Percentiles rank a stretch among this genome's conserved stretches.
phyloP scores from a whole-genome alignment of 2,113 vertebrate species.

The Chelonoidis abingdonii region DNA sequence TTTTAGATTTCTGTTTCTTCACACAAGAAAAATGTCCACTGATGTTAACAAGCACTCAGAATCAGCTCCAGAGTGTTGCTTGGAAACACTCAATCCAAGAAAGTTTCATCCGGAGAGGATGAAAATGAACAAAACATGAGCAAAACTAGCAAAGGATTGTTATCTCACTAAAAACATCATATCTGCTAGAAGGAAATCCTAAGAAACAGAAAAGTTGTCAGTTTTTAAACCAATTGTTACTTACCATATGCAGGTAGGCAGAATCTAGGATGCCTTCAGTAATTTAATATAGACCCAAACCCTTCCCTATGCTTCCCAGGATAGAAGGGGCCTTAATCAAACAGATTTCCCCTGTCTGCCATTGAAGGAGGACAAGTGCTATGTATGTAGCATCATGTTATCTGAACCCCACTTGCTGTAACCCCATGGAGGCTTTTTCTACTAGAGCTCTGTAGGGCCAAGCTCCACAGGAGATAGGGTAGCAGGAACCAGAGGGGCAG shows the following conservation, averaged over 20 bases:
- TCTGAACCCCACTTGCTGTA: not conserved
- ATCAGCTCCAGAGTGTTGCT: not conserved
- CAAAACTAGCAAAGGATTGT: not conserved
- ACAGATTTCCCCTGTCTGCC: not conserved
- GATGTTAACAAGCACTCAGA: not conserved
- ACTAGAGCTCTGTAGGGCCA: not conserved
- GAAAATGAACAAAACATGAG: not conserved
- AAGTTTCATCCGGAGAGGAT: not conserved
- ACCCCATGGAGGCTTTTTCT: not conserved
- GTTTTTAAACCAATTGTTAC: not conserved
- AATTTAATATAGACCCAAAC: not conserved
- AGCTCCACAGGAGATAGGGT: not conserved
- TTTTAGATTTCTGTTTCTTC: not conserved
- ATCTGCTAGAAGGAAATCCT: not conserved
- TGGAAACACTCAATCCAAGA: not conserved
- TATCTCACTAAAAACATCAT: not conserved
- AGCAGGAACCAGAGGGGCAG: not conserved
- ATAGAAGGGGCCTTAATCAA: not conserved
- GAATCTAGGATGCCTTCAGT: not conserved
- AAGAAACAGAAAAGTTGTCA: not conserved
- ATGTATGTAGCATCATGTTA: not conserved
- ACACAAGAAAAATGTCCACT: not conserved
- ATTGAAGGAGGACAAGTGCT: not conserved
- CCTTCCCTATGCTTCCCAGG: not conserved
- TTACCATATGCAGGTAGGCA: not conserved